Evolutionary conservation across 1,140 invertebrate genomes (phyloP).

Genomic region (Triops longicaudatus): DNA sequence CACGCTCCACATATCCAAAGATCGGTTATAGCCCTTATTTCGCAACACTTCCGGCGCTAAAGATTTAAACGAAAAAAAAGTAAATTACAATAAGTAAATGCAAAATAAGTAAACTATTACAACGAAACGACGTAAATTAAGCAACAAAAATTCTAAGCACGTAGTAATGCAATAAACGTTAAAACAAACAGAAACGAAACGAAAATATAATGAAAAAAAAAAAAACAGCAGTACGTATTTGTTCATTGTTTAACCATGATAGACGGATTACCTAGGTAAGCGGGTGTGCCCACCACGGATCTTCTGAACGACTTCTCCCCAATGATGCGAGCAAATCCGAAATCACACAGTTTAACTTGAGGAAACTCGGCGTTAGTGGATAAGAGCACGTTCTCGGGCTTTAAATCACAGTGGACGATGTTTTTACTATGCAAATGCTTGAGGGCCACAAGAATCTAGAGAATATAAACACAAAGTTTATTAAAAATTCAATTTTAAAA

Average conservation of each 20-base stretch:
- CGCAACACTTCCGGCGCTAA: conserved; percentile 93
- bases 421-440: conserved; percentile 98
- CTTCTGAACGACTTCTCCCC: conserved; percentile 95
- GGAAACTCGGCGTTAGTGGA: conserved; percentile 89
- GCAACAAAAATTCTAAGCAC: too few relatives aligned
- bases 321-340: conserved; percentile 96
- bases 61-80: conserved; percentile 32
- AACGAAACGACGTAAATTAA: too few relatives aligned
- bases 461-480: conserved; percentile 30
- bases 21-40: conserved; percentile 97
- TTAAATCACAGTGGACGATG: conserved; percentile 96
- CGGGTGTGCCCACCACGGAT: conserved; percentile 96
- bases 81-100: conserved; percentile 24
- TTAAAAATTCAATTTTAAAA: background rate
- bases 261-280: conserved; percentile 69
- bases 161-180: too few relatives aligned
- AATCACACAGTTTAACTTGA: conserved; percentile 97
- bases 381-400: conserved; percentile 95
- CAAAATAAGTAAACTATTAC: too few relatives aligned
- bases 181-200: too few relatives aligned
- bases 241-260: too few relatives aligned
- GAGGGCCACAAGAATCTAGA: conserved; percentile 87
- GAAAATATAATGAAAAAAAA: too few relatives aligned
- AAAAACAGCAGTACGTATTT: too few relatives aligned
- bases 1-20: conserved; percentile 99